Conservation (phyloP, 2,113 vertebrate genomes). For the Callipepla californica region DNA sequence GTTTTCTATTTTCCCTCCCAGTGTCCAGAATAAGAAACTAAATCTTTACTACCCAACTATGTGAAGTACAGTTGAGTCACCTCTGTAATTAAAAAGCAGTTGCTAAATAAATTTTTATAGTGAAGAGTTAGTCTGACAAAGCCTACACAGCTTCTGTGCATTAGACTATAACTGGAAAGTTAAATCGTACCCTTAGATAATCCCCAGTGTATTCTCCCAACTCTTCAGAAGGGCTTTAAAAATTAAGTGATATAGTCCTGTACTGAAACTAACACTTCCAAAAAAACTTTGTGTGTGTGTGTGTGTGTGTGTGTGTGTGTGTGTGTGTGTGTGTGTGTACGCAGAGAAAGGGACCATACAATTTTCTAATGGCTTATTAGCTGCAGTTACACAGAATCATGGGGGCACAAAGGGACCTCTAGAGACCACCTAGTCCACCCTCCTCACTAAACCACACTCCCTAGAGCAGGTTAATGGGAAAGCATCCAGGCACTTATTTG, state of each 20-base stretch:
- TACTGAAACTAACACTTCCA: background rate
- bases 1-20: background rate
- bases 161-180: background rate
- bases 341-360: background rate
- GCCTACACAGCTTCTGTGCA: background rate
- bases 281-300: background rate
- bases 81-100: background rate
- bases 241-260: background rate
- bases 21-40: background rate
- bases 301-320: too few relatives aligned
- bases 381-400: background rate
- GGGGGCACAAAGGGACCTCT: too few relatives aligned
- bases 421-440: too few relatives aligned
- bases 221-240: background rate
- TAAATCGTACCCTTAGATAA: background rate
- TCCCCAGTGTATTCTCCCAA: background rate
- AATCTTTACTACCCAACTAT: background rate
- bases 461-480: too few relatives aligned
- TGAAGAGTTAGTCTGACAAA: background rate
- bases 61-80: background rate
- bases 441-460: too few relatives aligned
- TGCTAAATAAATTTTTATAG: background rate
- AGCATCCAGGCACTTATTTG: background rate
- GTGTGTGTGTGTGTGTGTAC: too few relatives aligned
- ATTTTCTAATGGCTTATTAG: background rate